Conservation (phyloP, 2,797 vertebrate species). For the Gouania willdenowi region DNA sequence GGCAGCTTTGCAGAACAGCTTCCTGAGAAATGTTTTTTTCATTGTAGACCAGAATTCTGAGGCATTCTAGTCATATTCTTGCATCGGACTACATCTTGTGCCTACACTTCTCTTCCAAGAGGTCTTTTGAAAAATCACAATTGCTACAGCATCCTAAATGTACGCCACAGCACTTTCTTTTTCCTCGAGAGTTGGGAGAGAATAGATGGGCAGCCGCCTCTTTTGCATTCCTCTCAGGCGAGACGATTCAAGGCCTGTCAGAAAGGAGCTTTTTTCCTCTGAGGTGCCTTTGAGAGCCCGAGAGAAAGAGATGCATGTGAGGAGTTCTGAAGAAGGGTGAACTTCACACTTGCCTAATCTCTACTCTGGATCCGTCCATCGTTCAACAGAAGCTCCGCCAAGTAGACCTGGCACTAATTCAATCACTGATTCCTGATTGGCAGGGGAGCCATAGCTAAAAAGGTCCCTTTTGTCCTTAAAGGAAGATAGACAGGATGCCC, state of each 20-base stretch:
- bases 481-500: slow-evolving; percentile 28
- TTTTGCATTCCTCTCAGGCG: slow-evolving; percentile 64
- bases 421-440: slow-evolving; percentile 65
- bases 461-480: slow-evolving; percentile 56
- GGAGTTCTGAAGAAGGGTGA: slow-evolving; percentile 65
- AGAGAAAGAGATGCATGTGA: slow-evolving; percentile 55
- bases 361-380: slow-evolving; percentile 57
- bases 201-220: slow-evolving; percentile 47
- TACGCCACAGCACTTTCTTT: slow-evolving; percentile 1
- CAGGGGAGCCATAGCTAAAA: slow-evolving; percentile 38
- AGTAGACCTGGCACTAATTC: slow-evolving; percentile 67
- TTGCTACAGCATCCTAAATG: slow-evolving; percentile 34
- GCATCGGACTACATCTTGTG: slow-evolving; percentile 12
- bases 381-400: slow-evolving; percentile 50
- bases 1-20: too few relatives aligned
- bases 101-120: slow-evolving; percentile 26
- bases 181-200: slow-evolving; percentile 40
- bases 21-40: too few relatives aligned
- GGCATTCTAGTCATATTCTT: slow-evolving; percentile 2
- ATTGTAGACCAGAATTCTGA: too few relatives aligned
- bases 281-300: slow-evolving; percentile 64
- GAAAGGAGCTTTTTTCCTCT: slow-evolving; percentile 46
- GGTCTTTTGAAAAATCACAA: slow-evolving; percentile 31
- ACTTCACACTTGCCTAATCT: slow-evolving; percentile 72
- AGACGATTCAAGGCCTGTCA: slow-evolving; percentile 58